These are phyloP conservation scores for Cerastis rubricosa DNA, from an alignment of 2,888 invertebrate genomes.

Conservation along the genomic window DNA sequence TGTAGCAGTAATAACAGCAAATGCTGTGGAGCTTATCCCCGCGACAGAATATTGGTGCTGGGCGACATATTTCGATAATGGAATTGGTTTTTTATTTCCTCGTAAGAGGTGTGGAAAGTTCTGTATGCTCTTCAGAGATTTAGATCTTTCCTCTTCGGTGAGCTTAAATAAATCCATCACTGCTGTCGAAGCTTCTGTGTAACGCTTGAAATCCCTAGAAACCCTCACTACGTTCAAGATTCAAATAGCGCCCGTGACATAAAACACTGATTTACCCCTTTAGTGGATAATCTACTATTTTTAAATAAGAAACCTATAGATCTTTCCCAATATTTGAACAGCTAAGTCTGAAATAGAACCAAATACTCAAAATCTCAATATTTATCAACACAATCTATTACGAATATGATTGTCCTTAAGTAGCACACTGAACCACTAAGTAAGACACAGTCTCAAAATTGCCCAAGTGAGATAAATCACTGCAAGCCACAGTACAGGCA, in stretches of 20 bases:
- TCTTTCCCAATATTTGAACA: not conserved
- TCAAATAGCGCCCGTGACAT: not conserved
- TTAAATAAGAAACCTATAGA: not conserved
- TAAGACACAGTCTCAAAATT: conserved; percentile 4
- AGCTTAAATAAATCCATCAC: not conserved
- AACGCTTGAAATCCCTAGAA: not conserved
- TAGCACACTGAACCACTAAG: not conserved
- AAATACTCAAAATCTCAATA: conserved; percentile 1
- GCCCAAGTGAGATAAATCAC: conserved; percentile 41
- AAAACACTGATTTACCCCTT: not conserved
- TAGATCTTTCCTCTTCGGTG: not conserved
- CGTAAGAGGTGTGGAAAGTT: not conserved
- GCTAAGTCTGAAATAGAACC: not conserved
- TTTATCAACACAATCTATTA: conserved; percentile 23
- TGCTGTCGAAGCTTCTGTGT: not conserved
- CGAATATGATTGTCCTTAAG: conserved; percentile 23
- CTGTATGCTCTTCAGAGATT: not conserved
- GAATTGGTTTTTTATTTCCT: not conserved
- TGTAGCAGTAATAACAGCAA: too few species aligned
- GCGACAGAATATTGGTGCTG: not conserved
- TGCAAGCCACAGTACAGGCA: not conserved
- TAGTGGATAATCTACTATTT: not conserved
- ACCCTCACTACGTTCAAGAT: not conserved
- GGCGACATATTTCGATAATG: not conserved
- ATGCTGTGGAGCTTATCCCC: not conserved